Evolutionary conservation across 1,140 invertebrate species (phyloP).

Genomic region (Eubasilissa regina): DNA sequence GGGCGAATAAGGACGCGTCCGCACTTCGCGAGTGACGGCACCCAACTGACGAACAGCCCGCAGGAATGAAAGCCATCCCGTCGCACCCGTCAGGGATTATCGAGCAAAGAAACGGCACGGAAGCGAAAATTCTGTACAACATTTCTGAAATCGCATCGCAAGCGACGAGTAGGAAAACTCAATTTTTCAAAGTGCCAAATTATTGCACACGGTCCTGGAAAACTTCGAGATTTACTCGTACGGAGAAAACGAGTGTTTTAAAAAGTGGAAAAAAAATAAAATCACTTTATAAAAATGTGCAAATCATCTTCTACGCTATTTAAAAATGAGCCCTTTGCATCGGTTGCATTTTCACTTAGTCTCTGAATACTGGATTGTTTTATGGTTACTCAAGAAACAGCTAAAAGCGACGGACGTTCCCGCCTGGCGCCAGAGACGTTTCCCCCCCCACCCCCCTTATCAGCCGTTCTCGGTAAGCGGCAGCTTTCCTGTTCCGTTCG

Average conservation of each 20-base stretch:
- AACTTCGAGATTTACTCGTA: constrained; percentile 19
- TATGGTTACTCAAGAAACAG: neutral
- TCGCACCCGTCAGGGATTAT: neutral
- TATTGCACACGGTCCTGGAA: neutral
- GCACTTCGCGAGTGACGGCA: constrained; percentile 46
- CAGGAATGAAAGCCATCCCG: constrained; percentile 16
- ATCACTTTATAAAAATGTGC: neutral
- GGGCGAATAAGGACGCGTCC: constrained; percentile 38
- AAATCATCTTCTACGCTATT: neutral
- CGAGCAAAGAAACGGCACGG: neutral
- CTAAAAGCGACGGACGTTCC: constrained; percentile 26
- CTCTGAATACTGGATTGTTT: neutral
- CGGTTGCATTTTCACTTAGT: neutral
- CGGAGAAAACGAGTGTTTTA: neutral
- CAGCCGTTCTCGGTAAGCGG: too few relatives aligned
- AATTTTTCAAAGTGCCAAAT: neutral
- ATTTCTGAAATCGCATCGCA: neutral
- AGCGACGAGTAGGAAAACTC: neutral
- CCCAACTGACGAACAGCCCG: constrained; percentile 45
- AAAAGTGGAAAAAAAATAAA: constrained; percentile 27
- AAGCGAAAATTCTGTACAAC: neutral
- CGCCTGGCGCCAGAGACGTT: constrained; percentile 29
- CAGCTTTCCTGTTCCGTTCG: neutral
- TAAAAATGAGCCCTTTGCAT: neutral
- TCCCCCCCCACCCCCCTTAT: neutral